Evolutionary conservation across 2,113 vertebrate genomes (phyloP), one percentile per base, ranked within the genome.

Genomic region (Prinia subflava): DNA sequence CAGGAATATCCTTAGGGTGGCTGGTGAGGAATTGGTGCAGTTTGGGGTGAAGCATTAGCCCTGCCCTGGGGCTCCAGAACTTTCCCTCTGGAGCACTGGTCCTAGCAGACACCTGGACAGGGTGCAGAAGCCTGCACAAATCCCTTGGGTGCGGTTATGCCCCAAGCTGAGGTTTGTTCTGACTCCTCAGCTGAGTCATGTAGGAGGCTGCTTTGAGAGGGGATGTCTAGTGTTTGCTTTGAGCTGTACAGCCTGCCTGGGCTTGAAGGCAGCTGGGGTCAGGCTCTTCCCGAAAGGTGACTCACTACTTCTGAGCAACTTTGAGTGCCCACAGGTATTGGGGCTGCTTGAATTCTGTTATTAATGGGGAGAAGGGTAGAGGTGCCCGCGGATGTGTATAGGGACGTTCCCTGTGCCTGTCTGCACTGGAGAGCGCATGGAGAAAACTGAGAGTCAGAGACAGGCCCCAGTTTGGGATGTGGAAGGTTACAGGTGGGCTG

Each of bases 1-100:
- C 93, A 99, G 98, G 44, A 75, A 60, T 57, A 31, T 46, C 33
- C 20, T 47, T n/a, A 22, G 60, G 24, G 46, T 41, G 23, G 28
- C 33, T 73, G 77, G 17, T 75, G 47, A 44, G 63, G 75, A 53
- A 27, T 69, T 83, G 71, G 41, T 73, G 23, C 3, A 10, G 64
- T 76, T 74, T 37, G 42, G 30, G 50, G 25, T 46, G 18, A 62
- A 89, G 52, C 18, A 17, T 18, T 57, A 85, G 35, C 55, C 42
- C 28, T 87, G 50, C 46, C 22, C 57, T 65, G 33, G 21, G 23
- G 64, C 71, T 90, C 22, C 49, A 77, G 71, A 69, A n/a, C 16
- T 25, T 62, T 80, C 47, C 31, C 15, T 77, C 52, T 67, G 37
- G 41, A 49, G 41, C 4, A 0, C 73, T 80, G 41, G 41, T 56